phyloP scores from a whole-genome alignment of 2,797 vertebrate genomes.

The Neosilurus mollespiculum region DNA sequence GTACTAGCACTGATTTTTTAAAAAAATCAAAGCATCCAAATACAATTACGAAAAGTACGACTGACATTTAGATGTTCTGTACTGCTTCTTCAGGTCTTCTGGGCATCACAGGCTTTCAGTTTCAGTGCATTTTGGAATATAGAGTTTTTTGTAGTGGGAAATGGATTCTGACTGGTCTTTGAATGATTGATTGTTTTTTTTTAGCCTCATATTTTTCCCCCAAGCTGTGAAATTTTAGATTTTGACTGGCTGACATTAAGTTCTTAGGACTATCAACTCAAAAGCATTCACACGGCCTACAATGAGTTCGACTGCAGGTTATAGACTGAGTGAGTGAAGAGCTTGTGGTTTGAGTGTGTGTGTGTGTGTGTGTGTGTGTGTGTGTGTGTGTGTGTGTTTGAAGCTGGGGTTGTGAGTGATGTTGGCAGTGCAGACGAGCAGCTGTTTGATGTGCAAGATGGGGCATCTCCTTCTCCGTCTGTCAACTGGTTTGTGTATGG shows the following conservation, averaged over 20 bases:
- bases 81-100: background rate
- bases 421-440: constrained; percentile 45
- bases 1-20: background rate
- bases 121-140: constrained; percentile 4
- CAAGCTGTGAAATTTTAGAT: constrained; percentile 29
- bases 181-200: constrained; percentile 35
- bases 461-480: constrained; percentile 40
- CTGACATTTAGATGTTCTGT: background rate
- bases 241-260: constrained; percentile 35
- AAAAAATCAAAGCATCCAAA: background rate
- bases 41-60: background rate
- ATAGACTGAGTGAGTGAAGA: background rate
- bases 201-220: background rate
- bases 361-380: constrained; percentile 6
- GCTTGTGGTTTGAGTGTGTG: background rate
- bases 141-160: constrained; percentile 16
- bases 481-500: constrained; percentile 39
- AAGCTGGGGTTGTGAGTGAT: constrained; percentile 36
- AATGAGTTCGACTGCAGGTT: background rate
- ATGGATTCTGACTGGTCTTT: constrained; percentile 19
- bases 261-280: constrained; percentile 12
- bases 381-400: background rate
- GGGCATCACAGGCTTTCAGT: background rate
- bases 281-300: constrained; percentile 6
- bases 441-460: constrained; percentile 51